phyloP scores from a whole-genome alignment of 1,140 invertebrate genomes.

The Sitophilus oryzae region DNA sequence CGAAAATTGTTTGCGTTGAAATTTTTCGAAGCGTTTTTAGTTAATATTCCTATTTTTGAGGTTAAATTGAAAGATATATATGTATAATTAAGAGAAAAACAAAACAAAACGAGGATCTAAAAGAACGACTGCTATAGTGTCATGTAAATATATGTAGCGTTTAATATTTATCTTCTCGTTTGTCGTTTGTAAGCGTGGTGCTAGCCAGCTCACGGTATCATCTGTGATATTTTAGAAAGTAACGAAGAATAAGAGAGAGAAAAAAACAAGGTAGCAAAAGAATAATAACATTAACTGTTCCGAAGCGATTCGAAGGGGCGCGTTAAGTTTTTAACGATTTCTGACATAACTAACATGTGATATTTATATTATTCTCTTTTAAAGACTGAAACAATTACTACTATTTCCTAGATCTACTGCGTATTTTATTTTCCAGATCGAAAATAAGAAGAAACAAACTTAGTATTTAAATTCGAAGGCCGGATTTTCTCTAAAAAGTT shows the following conservation, averaged over 20 bases:
- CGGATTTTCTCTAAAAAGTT: too few species aligned
- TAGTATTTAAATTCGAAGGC: too few species aligned
- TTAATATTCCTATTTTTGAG: too few species aligned
- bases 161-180: conserved; percentile 42
- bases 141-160: conserved; percentile 41
- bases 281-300: conserved; percentile 43
- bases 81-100: too few species aligned
- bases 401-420: conserved; percentile 38
- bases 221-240: conserved; percentile 45
- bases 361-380: conserved; percentile 42
- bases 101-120: conserved; percentile 26
- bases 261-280: conserved; percentile 38
- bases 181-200: conserved; percentile 42
- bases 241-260: too few species aligned
- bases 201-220: conserved; percentile 38
- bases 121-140: conserved; percentile 42
- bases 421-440: conserved; percentile 22
- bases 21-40: too few species aligned
- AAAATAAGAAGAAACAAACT: not conserved
- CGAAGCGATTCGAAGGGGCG: conserved; percentile 33
- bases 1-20: too few species aligned
- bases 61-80: conserved; percentile 14
- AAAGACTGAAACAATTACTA: conserved; percentile 41
- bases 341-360: conserved; percentile 41
- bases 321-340: conserved; percentile 28